phyloP scores from a whole-genome alignment of 2,113 vertebrate species.

The Gymnarchus niloticus region DNA sequence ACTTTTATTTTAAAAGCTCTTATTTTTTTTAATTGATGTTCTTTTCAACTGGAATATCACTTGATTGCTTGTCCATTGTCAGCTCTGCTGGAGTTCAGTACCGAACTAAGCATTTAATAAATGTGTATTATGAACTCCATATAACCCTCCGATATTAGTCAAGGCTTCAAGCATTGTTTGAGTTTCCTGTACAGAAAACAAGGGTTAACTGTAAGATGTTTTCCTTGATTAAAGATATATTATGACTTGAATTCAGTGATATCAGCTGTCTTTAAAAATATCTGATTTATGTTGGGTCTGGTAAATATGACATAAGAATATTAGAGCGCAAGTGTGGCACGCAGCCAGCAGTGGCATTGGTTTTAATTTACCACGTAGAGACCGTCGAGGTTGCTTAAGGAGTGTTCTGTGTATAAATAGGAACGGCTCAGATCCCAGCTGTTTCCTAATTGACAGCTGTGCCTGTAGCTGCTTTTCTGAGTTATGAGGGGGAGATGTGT shows the following conservation, averaged over 20 bases:
- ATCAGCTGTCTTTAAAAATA: not conserved
- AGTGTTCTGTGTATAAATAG: constrained; percentile 14
- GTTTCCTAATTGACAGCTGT: not conserved
- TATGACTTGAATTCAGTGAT: not conserved
- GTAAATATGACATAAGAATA: not conserved
- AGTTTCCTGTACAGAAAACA: not conserved
- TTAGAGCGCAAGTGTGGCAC: not conserved
- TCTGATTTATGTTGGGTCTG: not conserved
- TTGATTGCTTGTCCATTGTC: not conserved
- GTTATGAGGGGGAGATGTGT: not conserved
- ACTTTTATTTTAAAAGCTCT: not conserved
- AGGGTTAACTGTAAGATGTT: too few species aligned
- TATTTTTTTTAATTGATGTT: not conserved
- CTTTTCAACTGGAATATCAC: not conserved
- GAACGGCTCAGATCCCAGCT: not conserved
- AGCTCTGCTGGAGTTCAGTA: not conserved
- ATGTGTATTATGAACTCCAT: too few species aligned
- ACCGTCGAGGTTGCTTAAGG: not conserved
- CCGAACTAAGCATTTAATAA: not conserved
- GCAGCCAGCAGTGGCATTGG: not conserved
- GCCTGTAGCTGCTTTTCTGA: not conserved
- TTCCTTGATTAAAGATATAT: not conserved
- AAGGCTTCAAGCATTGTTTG: not conserved
- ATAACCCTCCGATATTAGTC: not conserved
- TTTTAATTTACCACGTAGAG: not conserved